A percentile compares a stretch with the other conserved stretches of the same genome.
Conservation (phyloP, 37 sponge, comb jelly and placozoan species). For the Beroe ovata region DNA sequence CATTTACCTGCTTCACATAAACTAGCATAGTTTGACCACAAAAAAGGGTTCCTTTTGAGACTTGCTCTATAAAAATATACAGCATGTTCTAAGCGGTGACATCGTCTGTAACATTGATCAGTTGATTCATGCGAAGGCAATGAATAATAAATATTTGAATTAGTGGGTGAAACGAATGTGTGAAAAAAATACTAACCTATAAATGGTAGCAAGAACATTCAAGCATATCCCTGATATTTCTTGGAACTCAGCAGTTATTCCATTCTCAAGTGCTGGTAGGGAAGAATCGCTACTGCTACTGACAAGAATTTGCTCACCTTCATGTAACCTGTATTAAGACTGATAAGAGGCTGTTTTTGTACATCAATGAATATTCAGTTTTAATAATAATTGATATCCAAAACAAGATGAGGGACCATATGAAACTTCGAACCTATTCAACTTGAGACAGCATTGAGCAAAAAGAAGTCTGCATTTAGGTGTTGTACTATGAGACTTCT, state of each 20-base stretch:
- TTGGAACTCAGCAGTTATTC: slow-evolving; percentile 45
- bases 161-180: too few species aligned
- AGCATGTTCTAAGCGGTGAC: slow-evolving; percentile 73
- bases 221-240: slow-evolving; percentile 54
- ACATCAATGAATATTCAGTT: too few species aligned
- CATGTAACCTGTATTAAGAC: background rate
- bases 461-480: slow-evolving; percentile 77
- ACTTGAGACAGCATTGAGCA: slow-evolving; percentile 81
- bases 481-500: slow-evolving; percentile 59
- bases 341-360: too few species aligned
- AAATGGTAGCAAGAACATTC: slow-evolving; percentile 47
- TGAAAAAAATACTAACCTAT: slow-evolving; percentile 2
- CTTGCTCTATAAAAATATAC: slow-evolving; percentile 70
- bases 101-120: slow-evolving; percentile 43
- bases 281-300: background rate
- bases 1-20: slow-evolving; percentile 80
- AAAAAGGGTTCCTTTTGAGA: slow-evolving; percentile 81
- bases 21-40: slow-evolving; percentile 83
- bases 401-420: too few species aligned
- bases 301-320: slow-evolving; percentile 49
- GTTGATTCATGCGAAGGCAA: too few species aligned
- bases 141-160: background rate
- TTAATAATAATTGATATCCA: too few species aligned
- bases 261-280: slow-evolving; percentile 7
- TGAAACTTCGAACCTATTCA: slow-evolving; percentile 80